phyloP scores from a whole-genome alignment of 2,797 vertebrate species.

The Orestias chungarensis region DNA sequence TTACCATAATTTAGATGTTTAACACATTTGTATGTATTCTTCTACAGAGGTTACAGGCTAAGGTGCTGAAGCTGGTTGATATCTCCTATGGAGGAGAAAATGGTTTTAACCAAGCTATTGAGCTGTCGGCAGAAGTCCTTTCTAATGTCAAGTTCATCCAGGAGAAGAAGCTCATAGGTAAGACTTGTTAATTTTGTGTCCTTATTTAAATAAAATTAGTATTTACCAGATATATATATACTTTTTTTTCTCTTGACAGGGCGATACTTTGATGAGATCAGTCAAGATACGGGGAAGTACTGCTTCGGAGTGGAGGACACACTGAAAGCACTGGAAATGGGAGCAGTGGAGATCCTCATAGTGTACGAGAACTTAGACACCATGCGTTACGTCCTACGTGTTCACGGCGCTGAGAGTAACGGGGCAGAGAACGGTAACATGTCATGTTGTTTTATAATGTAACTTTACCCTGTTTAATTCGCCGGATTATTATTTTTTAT shows the following conservation, averaged over 20 bases:
- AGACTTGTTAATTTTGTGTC: not conserved
- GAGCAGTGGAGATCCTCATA: constrained; percentile 98
- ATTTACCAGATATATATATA: not conserved
- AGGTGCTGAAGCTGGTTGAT: constrained; percentile 98
- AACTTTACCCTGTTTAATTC: not conserved
- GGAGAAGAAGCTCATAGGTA: constrained; percentile 99
- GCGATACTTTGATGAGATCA: constrained; percentile 99
- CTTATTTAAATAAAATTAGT: not conserved
- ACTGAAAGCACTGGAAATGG: constrained; percentile 98
- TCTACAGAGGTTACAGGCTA: constrained; percentile 92
- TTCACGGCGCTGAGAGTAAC: constrained; percentile 93
- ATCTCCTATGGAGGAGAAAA: constrained; percentile 99
- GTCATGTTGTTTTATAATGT: not conserved
- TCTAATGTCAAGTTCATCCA: constrained; percentile 99
- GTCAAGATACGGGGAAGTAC: constrained; percentile 98
- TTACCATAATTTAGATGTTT: not conserved
- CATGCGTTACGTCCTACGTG: constrained; percentile 97
- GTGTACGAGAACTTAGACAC: constrained; percentile 99
- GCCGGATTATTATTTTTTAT: not conserved
- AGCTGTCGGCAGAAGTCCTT: constrained; percentile 97
- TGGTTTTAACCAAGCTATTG: constrained; percentile 99
- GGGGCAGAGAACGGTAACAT: constrained; percentile 77
- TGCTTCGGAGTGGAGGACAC: constrained; percentile 99
- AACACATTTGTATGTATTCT: constrained; percentile 1
- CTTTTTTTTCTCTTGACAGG: constrained; percentile 72